A percentile compares a stretch with the other conserved stretches of the same genome.
Conservation (phyloP, 2,888 invertebrate genomes). For the Psococerastis gibbosa region DNA sequence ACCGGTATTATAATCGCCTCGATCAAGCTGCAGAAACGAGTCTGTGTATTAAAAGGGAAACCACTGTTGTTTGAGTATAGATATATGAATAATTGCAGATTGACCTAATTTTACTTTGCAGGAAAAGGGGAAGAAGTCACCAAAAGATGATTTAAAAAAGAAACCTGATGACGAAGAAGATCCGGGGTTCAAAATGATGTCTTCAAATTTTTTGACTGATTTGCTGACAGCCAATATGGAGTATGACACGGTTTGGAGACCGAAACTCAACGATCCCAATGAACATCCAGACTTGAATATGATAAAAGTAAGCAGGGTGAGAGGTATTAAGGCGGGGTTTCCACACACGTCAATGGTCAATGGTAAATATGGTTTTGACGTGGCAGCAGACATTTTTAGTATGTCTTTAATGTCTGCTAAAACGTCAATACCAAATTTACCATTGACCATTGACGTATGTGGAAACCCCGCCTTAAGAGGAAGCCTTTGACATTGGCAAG, state of each 20-base stretch:
- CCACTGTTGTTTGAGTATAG: background rate
- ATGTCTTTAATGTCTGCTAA: too few relatives aligned
- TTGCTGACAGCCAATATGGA: conserved; percentile 53
- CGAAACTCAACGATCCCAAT: conserved; percentile 43
- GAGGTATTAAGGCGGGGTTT: too few relatives aligned
- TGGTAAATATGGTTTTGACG: too few relatives aligned
- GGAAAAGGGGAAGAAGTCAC: conserved; percentile 48
- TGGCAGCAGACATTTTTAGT: too few relatives aligned
- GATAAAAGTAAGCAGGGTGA: conserved; percentile 53
- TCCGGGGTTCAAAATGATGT: conserved; percentile 42
- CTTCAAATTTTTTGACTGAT: conserved; percentile 53
- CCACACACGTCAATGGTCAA: too few relatives aligned
- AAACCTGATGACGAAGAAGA: conserved; percentile 40
- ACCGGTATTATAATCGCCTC: too few relatives aligned
- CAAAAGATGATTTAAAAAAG: conserved; percentile 36
- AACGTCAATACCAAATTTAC: too few relatives aligned
- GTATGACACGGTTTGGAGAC: conserved; percentile 69
- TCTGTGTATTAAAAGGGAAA: too few relatives aligned
- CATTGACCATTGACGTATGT: too few relatives aligned
- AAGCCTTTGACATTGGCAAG: too few relatives aligned
- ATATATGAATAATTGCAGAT: background rate
- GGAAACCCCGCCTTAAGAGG: too few relatives aligned
- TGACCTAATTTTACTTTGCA: conserved; percentile 29
- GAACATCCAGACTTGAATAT: conserved; percentile 60
- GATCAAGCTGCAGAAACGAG: too few relatives aligned